Conservation (phyloP, 2,113 vertebrate genomes). For the Lepisosteus oculatus region DNA sequence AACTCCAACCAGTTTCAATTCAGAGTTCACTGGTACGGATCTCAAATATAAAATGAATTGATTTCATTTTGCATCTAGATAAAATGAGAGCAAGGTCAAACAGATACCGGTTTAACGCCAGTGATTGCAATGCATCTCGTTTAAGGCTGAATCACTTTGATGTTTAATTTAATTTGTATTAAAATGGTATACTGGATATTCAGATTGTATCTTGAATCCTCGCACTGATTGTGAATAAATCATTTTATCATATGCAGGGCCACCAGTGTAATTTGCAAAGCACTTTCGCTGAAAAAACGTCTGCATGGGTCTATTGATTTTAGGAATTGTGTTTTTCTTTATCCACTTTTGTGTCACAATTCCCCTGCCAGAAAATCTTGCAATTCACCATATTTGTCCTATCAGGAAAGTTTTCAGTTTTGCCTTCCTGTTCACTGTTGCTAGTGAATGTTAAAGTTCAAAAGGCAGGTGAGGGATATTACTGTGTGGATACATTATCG, state of each 20-base stretch:
- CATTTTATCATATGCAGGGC: conserved; percentile 6
- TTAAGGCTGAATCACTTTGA: conserved; percentile 28
- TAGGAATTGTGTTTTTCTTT: too few relatives aligned
- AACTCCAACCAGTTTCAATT: too few relatives aligned
- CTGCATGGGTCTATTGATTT: too few relatives aligned
- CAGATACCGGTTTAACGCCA: conserved; percentile 34
- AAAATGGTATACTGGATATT: conserved; percentile 37
- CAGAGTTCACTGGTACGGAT: background rate
- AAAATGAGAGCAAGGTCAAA: conserved; percentile 40
- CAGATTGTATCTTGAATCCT: conserved; percentile 22
- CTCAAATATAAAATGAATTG: conserved; percentile 33
- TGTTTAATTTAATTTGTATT: conserved; percentile 44
- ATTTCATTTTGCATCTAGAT: conserved; percentile 24
- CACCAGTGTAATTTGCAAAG: conserved; percentile 16
- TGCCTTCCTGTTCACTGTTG: too few relatives aligned
- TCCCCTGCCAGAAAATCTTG: too few relatives aligned
- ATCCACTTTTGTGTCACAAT: too few relatives aligned
- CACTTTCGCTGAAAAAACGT: conserved; percentile 11
- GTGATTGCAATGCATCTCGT: conserved; percentile 26
- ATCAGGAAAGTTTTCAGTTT: too few relatives aligned
- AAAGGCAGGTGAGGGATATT: too few relatives aligned
- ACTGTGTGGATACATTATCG: too few relatives aligned
- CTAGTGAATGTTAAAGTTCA: too few relatives aligned
- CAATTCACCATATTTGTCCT: too few relatives aligned
- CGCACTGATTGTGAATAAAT: background rate